Evolutionary conservation across 2,888 invertebrate genomes (phyloP).

Genomic region (Meiosimyza platycephala): DNA sequence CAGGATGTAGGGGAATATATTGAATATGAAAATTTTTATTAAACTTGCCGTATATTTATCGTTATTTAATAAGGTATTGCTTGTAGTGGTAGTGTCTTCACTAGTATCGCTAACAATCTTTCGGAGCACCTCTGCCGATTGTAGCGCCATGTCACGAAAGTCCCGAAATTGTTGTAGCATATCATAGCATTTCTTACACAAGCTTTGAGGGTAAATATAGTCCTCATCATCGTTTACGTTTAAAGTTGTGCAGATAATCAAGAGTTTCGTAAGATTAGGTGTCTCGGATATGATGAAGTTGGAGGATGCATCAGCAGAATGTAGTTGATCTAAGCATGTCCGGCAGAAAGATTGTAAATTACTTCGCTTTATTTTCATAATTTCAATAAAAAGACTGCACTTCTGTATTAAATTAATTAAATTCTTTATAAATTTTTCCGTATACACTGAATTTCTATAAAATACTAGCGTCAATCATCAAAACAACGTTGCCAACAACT

Average conservation of each 20-base stretch:
- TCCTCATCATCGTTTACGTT: slow-evolving; percentile 7
- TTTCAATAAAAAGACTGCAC: not conserved
- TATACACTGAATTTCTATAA: too few species aligned
- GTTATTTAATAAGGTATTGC: too few species aligned
- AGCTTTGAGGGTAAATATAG: slow-evolving; percentile 2
- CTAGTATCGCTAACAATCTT: not conserved
- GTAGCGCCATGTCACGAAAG: slow-evolving; percentile 12
- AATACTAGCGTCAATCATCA: too few species aligned
- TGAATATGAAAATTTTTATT: too few species aligned
- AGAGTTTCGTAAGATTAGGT: slow-evolving; percentile 7
- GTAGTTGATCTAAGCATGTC: slow-evolving; percentile 8
- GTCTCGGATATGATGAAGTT: slow-evolving; percentile 1
- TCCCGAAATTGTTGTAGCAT: not conserved
- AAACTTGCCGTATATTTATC: too few species aligned
- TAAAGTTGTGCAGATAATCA: slow-evolving; percentile 9
- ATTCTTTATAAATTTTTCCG: too few species aligned
- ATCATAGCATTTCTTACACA: slow-evolving; percentile 19
- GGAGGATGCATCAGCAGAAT: not conserved
- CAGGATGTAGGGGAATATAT: too few species aligned
- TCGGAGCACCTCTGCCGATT: slow-evolving; percentile 5
- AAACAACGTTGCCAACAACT: too few species aligned
- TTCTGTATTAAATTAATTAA: too few species aligned
- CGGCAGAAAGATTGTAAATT: slow-evolving; percentile 27
- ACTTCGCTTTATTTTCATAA: slow-evolving; percentile 1
- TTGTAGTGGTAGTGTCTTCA: too few species aligned